A percentile compares a stretch with the other conserved stretches of the same genome.
Evolutionary conservation across 2,888 invertebrate species (phyloP).

Genomic region (Lagria hirta): DNA sequence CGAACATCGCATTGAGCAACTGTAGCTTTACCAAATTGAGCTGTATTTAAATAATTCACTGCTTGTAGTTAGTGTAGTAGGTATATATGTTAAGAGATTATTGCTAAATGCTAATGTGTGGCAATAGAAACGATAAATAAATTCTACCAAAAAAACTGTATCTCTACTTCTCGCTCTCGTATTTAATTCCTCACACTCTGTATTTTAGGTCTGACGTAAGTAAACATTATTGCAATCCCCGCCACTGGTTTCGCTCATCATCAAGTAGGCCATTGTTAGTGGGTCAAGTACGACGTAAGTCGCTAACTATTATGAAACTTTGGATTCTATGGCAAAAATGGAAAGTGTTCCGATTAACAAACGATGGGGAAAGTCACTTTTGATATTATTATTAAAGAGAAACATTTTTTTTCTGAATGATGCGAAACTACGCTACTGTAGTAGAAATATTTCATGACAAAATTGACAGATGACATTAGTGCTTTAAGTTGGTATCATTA

Average conservation of each 20-base stretch:
- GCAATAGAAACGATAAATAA: slow-evolving; percentile 20
- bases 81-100: slow-evolving; percentile 29
- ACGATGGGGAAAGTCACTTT: slow-evolving; percentile 36
- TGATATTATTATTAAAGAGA: slow-evolving; percentile 24
- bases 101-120: slow-evolving; percentile 31
- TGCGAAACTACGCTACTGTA: too few relatives aligned
- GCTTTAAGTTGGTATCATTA: too few relatives aligned
- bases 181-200: too few relatives aligned
- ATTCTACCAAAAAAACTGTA: too few relatives aligned
- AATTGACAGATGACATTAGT: too few relatives aligned
- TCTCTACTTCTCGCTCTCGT: too few relatives aligned
- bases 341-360: slow-evolving; percentile 47
- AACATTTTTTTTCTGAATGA: too few relatives aligned
- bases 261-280: slow-evolving; percentile 53
- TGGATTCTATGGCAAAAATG: slow-evolving; percentile 48
- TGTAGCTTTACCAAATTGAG: slow-evolving; percentile 47
- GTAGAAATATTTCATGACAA: too few relatives aligned
- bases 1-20: slow-evolving; percentile 52
- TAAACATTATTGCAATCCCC: slow-evolving; percentile 6
- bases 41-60: slow-evolving; percentile 42
- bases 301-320: slow-evolving; percentile 42
- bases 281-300: slow-evolving; percentile 49
- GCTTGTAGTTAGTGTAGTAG: slow-evolving; percentile 37
- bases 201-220: neutral
- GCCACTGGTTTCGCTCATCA: slow-evolving; percentile 29